These are phyloP conservation scores for Steinernema hermaphroditum DNA, from an alignment of 2,888 invertebrate species.

Conservation along the genomic window DNA sequence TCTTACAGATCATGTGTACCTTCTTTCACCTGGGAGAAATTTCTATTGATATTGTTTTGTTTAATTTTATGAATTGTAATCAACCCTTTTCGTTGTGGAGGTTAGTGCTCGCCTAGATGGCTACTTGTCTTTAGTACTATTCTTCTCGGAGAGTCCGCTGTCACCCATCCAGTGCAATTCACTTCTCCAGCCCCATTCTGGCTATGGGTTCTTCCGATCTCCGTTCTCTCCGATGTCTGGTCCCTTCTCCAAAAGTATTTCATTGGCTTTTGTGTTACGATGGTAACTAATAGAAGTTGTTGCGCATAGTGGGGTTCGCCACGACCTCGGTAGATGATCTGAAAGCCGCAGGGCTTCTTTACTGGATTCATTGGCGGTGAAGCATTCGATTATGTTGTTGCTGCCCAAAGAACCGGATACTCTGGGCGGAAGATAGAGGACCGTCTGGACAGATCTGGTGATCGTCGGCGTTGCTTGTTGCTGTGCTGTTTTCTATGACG, in stretches of 20 bases:
- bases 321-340: too few species aligned
- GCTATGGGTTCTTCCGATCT: constrained; percentile 16
- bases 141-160: constrained; percentile 18
- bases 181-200: not conserved
- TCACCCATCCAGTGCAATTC: constrained; percentile 22
- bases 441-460: not conserved
- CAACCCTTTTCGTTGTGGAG: not conserved
- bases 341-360: not conserved
- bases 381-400: constrained; percentile 7
- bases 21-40: not conserved
- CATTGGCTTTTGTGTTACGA: not conserved
- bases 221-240: constrained; percentile 13
- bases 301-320: not conserved
- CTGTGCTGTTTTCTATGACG: not conserved
- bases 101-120: constrained; percentile 3
- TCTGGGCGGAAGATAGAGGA: not conserved
- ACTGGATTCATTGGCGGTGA: not conserved
- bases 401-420: not conserved
- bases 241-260: not conserved
- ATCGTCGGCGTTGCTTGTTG: not conserved
- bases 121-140: not conserved
- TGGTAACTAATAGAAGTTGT: constrained; percentile 14
- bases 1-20: not conserved
- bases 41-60: not conserved
- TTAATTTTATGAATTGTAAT: not conserved